Base-by-base conservation (phyloP, 2,113 vertebrate species). In the Bubo bubo region DNA sequence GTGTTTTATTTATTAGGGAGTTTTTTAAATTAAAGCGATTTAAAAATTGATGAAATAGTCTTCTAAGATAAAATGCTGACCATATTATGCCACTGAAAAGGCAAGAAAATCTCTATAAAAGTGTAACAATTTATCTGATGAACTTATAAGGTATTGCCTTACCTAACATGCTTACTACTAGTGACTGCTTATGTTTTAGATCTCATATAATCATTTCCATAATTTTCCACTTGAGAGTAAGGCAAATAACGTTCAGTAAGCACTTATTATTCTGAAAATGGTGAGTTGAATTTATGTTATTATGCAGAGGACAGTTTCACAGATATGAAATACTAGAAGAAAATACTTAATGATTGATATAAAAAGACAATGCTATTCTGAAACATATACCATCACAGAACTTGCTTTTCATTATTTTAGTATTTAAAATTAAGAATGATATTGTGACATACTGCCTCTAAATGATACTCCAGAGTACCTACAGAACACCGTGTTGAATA, bases 241-340 rank as follows among this genome's bases (percentile, higher is more conserved):
- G 27, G 39, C 81, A 82, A 95, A 80, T 87, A 95, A 96, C 97
- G 93, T 62, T 96, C 82, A 62, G 84, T 90, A 75, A 94, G 64
- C 77, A 91, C 66, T 95, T 87, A 91, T 19, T 93, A 91, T 92
- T 84, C 79, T 95, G 83, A 94, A 94, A 95, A 95, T 45, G 73
- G 86, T 90, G 76, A 97, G 34, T 72, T 10, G 3, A 74, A 71
- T 95, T 89, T 85, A 75, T 95, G 92, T 95, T 81, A 91, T 94
- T 92, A 84, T 71, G 43, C 70, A 56, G 21, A 80, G 19, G 39
- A 79, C 43, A 62, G 32, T 94, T 92, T 95, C 76, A 93, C 95
- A 91, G 72, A 43, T 94, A 64, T 15, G n/a, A 80, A 92, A 81
- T 95, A 91, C 41, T 95, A 96, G 80, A 55, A 97, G 94, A 90